These are phyloP conservation scores for Pasiphila rectangulata DNA, from an alignment of 2,888 invertebrate species.

Conservation along the genomic window DNA sequence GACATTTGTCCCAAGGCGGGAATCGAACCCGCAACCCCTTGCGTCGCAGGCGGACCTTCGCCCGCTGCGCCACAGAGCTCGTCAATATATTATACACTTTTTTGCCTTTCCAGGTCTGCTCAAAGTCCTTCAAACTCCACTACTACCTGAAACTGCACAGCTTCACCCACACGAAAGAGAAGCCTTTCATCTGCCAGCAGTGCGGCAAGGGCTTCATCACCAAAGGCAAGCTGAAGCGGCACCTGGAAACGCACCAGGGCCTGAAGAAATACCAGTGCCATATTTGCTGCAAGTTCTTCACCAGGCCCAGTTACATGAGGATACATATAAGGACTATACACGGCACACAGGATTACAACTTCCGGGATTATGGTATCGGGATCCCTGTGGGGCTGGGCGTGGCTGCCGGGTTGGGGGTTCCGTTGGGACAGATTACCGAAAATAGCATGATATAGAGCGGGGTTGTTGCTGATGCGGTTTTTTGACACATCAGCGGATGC, in stretches of 20 bases:
- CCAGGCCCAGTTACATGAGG: slow-evolving; percentile 63
- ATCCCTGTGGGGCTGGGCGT: slow-evolving; percentile 21
- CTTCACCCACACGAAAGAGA: slow-evolving; percentile 70
- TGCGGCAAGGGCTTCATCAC: slow-evolving; percentile 74
- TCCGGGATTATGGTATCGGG: slow-evolving; percentile 41
- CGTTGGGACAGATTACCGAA: slow-evolving; percentile 13
- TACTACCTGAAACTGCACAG: slow-evolving; percentile 70
- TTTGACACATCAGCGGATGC: no score
- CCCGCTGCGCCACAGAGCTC: no score
- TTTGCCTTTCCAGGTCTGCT: slow-evolving; percentile 44
- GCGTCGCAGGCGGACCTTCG: no score
- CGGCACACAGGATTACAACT: slow-evolving; percentile 67
- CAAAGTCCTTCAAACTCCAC: slow-evolving; percentile 67
- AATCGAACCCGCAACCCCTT: no score
- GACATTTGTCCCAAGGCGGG: no score
- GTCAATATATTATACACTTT: no score
- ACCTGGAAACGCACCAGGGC: slow-evolving; percentile 66
- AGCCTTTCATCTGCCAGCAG: slow-evolving; percentile 70
- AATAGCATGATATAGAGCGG: slow-evolving; percentile 1
- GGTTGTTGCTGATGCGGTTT: neutral
- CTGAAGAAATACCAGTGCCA: slow-evolving; percentile 72
- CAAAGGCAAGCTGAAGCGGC: slow-evolving; percentile 66
- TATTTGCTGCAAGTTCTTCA: slow-evolving; percentile 73
- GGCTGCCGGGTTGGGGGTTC: neutral
- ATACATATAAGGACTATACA: slow-evolving; percentile 71